Evolutionary conservation across 2,888 invertebrate species (phyloP), one percentile per base, ranked within the genome.

Genomic region (Mimas tiliae): DNA sequence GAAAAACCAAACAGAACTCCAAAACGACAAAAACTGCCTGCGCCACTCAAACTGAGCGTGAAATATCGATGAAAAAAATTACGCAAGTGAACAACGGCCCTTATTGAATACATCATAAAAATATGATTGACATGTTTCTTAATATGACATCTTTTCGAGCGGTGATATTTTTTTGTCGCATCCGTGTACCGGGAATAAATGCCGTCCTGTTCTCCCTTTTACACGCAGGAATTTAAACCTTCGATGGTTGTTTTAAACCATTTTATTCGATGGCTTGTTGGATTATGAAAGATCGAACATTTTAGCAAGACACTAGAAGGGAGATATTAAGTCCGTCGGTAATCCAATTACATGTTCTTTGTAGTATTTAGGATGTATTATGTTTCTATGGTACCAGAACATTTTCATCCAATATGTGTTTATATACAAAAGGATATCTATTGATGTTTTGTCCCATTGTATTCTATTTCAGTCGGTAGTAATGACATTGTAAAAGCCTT

Each of bases 51-150:
- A 90, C 90, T 83, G 83, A 88, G 88, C 92, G 90, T 91, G 86
- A 91, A 91, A 91, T 91, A 89, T 91, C 85, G 76, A 82, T 80
- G 86, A 89, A 89, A 88, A 89, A 88, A 80, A 85, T 84, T 89
- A 82, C 91, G 89, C 91, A 91, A 93, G 90, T 89, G 90, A 91
- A 90, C 91, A 91, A 88, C 86, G 74, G 82, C 62, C 78, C 82
- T 72, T 84, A 87, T 88, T 90, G 82, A 91, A 88, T 88, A 82
- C 89, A 84, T 91, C 91, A 93, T 92, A 93, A 91, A 93, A 93
- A 91, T 93, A 93, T 93, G 93, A 93, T 93, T 92, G 93, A 93
- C 93, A 91, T 91, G 88, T 93, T 93, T 88, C 88, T 91, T 93
- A 93, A 93, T 93, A 93, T 93, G 93, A 93, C 93, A 93, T 93